Percentiles rank a stretch among this genome's conserved stretches.
These are phyloP conservation scores for Rhynchopsitta pachyrhyncha DNA, from an alignment of 2,113 vertebrate species.

Conservation along the genomic window DNA sequence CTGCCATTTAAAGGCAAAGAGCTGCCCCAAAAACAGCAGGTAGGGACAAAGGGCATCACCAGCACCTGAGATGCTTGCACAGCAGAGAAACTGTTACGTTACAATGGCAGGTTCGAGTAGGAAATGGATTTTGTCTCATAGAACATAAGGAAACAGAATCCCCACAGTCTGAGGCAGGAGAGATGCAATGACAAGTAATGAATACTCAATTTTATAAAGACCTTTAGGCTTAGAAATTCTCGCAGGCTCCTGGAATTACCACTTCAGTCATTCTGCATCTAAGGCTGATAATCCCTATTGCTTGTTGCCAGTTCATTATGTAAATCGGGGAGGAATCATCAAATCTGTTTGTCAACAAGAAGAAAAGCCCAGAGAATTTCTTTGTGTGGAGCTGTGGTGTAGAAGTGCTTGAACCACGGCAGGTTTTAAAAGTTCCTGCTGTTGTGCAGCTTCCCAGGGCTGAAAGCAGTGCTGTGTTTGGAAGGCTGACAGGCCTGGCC, in stretches of 20 bases:
- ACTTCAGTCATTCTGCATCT: neutral
- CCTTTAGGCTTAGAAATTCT: neutral
- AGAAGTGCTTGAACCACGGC: neutral
- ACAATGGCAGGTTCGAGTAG: neutral
- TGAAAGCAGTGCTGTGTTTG: neutral
- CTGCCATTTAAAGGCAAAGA: rapidly evolving
- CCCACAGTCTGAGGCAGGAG: neutral
- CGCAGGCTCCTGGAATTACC: neutral
- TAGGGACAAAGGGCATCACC: neutral
- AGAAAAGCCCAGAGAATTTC: neutral
- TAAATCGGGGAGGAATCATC: neutral
- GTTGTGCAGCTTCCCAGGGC: neutral
- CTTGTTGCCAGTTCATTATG: neutral
- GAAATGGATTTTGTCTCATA: neutral
- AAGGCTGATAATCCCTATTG: neutral
- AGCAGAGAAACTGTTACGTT: rapidly evolving
- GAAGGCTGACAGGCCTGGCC: neutral
- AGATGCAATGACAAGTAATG: neutral
- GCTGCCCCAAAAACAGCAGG: neutral
- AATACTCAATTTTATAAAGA: neutral
- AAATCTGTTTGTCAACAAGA: neutral
- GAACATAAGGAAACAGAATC: neutral
- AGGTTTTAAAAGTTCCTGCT: neutral
- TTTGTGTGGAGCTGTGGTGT: neutral
- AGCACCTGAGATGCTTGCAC: rapidly evolving